These are phyloP conservation scores for Oreochromis aureus DNA, from an alignment of 2,113 vertebrate species.

Conservation along the genomic window DNA sequence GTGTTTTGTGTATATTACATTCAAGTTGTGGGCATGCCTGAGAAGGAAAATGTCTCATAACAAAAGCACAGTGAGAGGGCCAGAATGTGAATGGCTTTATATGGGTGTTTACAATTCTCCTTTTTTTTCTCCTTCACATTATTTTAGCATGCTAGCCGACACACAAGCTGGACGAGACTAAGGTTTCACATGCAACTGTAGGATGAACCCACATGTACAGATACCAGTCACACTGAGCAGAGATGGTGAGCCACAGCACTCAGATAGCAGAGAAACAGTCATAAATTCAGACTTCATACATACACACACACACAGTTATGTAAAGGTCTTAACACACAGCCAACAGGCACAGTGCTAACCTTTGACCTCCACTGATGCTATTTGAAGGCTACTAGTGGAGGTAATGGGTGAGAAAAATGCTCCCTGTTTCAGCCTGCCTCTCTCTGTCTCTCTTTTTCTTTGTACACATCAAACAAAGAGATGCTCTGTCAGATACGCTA, in stretches of 20 bases:
- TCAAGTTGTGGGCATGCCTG: slow-evolving; percentile 38
- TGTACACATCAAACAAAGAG: background rate
- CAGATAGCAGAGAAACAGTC: background rate
- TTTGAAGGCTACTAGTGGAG: background rate
- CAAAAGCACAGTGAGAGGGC: background rate
- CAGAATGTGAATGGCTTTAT: background rate
- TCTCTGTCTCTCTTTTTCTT: background rate
- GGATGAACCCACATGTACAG: background rate
- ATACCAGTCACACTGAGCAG: background rate
- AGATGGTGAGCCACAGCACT: background rate
- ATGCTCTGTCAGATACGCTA: background rate
- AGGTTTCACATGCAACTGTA: background rate
- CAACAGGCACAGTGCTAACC: slow-evolving; percentile 26
- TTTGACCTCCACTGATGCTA: slow-evolving; percentile 42
- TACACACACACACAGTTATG: background rate
- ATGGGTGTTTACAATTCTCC: background rate
- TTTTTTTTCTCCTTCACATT: background rate
- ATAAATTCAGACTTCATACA: background rate
- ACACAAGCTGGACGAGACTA: background rate
- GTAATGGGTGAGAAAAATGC: slow-evolving; percentile 49
- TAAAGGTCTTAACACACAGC: slow-evolving; percentile 35
- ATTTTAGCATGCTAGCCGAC: background rate
- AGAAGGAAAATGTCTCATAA: background rate
- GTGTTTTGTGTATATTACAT: background rate
- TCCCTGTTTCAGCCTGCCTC: background rate